These are phyloP conservation scores for Spialia ferax DNA, from an alignment of 2,888 invertebrate species.

Conservation along the genomic window DNA sequence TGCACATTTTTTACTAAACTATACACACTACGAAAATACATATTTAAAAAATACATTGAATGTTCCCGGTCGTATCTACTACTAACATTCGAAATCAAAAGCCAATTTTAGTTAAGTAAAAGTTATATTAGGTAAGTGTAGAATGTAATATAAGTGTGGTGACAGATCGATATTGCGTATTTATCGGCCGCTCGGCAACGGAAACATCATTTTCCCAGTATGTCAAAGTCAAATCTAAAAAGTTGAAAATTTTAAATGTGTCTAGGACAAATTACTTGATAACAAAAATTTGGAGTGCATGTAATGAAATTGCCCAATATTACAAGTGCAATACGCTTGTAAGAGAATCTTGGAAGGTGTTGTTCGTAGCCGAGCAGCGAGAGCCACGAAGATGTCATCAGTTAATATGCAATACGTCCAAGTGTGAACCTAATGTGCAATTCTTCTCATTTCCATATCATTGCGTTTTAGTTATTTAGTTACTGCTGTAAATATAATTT, in stretches of 20 bases:
- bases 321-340: not conserved
- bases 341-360: not conserved
- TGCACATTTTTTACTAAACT: constrained; percentile 40
- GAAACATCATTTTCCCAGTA: not conserved
- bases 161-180: constrained; percentile 65
- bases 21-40: not conserved
- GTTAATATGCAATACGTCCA: constrained; percentile 78
- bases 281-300: not conserved
- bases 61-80: constrained; percentile 31
- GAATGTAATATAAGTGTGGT: constrained; percentile 65
- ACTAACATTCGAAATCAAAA: constrained; percentile 61
- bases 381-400: constrained; percentile 55
- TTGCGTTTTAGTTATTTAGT: constrained; percentile 81
- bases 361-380: constrained; percentile 48
- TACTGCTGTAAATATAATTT: constrained; percentile 83
- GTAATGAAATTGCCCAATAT: not conserved
- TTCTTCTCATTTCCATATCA: constrained; percentile 84
- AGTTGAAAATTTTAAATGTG: no score
- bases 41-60: not conserved
- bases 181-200: constrained; percentile 60
- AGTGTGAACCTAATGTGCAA: constrained; percentile 81
- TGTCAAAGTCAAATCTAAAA: no score
- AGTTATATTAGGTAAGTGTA: constrained; percentile 78
- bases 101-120: constrained; percentile 81
- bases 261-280: not conserved